phyloP scores from a whole-genome alignment of 2,888 invertebrate species.

The Halictus ligatus region DNA sequence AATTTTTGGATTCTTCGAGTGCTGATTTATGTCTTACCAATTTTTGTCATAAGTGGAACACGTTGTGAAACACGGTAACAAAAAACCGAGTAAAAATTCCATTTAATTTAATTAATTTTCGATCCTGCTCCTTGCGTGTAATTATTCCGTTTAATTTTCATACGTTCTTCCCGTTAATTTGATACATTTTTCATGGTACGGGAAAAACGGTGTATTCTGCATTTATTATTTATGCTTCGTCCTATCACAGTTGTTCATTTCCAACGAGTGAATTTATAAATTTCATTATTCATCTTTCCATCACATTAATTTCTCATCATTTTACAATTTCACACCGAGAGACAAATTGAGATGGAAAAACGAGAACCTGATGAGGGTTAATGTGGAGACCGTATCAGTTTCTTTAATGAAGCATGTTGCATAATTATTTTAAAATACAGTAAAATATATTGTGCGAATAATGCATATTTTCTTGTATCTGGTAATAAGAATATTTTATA shows the following conservation, averaged over 20 bases:
- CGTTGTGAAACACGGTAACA: neutral
- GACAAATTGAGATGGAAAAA: neutral
- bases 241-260: neutral
- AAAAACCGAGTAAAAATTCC: neutral
- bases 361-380: neutral
- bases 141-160: neutral
- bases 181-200: neutral
- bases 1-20: too few species aligned
- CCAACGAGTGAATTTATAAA: neutral
- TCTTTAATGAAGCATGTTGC: neutral
- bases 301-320: neutral
- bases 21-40: too few species aligned
- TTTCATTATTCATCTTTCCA: neutral
- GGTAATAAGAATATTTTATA: neutral
- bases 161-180: neutral
- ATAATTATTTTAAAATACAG: neutral
- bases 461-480: neutral
- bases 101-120: neutral
- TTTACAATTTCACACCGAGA: neutral
- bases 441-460: neutral
- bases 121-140: neutral
- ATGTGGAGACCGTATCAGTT: neutral
- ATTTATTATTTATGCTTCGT: neutral
- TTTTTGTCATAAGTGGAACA: neutral
- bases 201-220: neutral